Percentiles rank a stretch among this genome's conserved stretches.
Conservation (phyloP, 2,797 vertebrate species). For the Nyctalus aviator region DNA sequence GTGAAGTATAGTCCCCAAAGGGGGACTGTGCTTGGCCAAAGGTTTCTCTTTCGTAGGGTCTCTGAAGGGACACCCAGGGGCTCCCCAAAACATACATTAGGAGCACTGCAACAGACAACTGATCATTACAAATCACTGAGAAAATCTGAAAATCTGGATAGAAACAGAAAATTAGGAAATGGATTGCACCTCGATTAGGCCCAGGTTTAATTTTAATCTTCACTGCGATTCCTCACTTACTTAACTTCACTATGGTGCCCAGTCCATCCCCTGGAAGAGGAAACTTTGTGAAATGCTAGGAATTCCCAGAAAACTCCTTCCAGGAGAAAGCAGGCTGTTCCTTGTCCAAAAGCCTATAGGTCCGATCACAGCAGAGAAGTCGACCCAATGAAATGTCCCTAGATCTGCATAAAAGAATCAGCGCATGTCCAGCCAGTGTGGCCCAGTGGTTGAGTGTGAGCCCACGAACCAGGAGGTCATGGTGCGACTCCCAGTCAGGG, state of each 20-base stretch:
- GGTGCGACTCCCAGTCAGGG: too few species aligned
- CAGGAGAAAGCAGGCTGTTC: background rate
- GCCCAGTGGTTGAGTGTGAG: too few species aligned
- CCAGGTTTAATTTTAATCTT: background rate
- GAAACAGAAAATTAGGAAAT: constrained; percentile 1
- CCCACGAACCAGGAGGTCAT: too few species aligned
- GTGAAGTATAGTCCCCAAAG: background rate
- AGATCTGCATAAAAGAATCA: background rate
- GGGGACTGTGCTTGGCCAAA: background rate
- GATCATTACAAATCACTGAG: too few species aligned
- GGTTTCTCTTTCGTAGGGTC: background rate
- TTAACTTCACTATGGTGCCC: background rate
- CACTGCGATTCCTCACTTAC: background rate
- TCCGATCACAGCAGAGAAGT: background rate
- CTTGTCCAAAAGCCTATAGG: background rate
- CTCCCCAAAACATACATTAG: constrained; percentile 1
- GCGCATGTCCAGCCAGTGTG: too few species aligned
- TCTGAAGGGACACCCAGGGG: background rate
- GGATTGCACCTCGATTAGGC: background rate
- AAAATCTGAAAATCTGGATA: background rate
- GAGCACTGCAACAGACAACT: background rate
- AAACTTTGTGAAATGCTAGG: background rate
- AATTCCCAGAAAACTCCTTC: background rate
- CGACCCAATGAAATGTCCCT: background rate
- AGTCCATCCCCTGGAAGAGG: background rate